A percentile compares a stretch with the other conserved stretches of the same genome.
These are phyloP conservation scores for Anseranas semipalmata DNA, from an alignment of 2,113 vertebrate genomes.

Conservation along the genomic window DNA sequence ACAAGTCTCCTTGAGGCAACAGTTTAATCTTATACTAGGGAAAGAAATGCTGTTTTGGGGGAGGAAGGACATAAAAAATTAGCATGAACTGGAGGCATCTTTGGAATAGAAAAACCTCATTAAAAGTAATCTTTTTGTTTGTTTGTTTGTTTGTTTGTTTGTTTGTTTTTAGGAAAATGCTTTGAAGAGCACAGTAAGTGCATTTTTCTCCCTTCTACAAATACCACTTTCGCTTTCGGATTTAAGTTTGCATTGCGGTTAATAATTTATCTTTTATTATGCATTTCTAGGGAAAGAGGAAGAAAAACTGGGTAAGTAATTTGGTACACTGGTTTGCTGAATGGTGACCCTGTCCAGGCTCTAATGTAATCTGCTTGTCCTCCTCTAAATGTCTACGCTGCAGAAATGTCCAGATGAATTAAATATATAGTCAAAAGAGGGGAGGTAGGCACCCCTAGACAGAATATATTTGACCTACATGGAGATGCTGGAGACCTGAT, in stretches of 20 bases:
- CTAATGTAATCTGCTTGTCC: background rate
- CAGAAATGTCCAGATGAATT: background rate
- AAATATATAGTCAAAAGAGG: too few species aligned
- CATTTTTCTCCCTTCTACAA: background rate
- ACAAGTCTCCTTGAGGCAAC: background rate
- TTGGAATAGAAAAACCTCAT: background rate
- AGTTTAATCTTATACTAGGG: background rate
- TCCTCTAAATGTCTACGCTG: background rate
- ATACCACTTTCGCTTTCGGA: too few species aligned
- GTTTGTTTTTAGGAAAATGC: background rate
- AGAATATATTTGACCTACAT: background rate
- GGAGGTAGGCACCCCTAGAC: background rate
- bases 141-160: background rate
- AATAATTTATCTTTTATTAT: background rate
- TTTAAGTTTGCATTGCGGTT: rapidly evolving
- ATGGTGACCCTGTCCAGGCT: background rate
- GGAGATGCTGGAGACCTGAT: background rate
- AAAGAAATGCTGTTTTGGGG: background rate
- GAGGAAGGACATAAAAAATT: background rate
- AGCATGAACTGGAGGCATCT: background rate
- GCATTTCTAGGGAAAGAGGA: background rate
- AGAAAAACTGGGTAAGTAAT: background rate
- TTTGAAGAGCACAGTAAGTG: background rate
- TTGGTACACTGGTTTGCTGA: background rate
- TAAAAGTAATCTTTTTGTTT: background rate